Evolutionary conservation across 2,888 invertebrate species (phyloP).

Genomic region (Sphaerophoria rueppellii): DNA sequence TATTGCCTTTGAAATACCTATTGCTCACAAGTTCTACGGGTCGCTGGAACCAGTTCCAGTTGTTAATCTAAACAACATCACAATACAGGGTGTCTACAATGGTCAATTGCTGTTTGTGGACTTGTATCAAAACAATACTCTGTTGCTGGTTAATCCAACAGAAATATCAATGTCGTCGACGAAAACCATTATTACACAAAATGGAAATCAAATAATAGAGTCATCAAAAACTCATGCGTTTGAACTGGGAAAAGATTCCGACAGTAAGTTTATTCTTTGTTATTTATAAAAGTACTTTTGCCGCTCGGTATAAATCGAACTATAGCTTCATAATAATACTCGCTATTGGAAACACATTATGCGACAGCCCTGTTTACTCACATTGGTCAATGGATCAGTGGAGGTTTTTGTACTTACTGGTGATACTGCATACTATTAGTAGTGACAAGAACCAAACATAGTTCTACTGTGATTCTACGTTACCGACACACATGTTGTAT

Average conservation of each 20-base stretch:
- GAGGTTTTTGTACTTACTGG: no score
- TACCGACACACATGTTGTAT: no score
- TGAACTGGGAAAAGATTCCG: constrained; percentile 44
- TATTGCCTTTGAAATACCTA: constrained; percentile 79
- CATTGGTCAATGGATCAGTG: no score
- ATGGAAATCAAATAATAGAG: constrained; percentile 67
- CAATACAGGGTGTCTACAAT: constrained; percentile 79
- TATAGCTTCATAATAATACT: no score
- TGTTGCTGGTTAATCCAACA: constrained; percentile 78
- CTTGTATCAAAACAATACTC: constrained; percentile 79
- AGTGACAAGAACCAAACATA: no score
- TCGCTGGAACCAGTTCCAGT: constrained; percentile 78
- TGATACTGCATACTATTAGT: no score
- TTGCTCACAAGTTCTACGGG: constrained; percentile 79
- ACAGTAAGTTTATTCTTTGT: constrained; percentile 40
- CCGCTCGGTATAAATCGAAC: no score
- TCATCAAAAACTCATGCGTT: constrained; percentile 30
- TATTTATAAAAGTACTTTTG: background rate
- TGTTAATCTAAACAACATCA: constrained; percentile 79
- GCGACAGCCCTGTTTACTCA: no score
- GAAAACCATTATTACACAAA: constrained; percentile 67
- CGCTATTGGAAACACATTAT: no score
- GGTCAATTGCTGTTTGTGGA: constrained; percentile 78
- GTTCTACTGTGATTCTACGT: no score
- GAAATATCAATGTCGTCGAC: constrained; percentile 76